Conservation (phyloP, 2,888 invertebrate genomes). For the Drosophila atroscutellata region DNA sequence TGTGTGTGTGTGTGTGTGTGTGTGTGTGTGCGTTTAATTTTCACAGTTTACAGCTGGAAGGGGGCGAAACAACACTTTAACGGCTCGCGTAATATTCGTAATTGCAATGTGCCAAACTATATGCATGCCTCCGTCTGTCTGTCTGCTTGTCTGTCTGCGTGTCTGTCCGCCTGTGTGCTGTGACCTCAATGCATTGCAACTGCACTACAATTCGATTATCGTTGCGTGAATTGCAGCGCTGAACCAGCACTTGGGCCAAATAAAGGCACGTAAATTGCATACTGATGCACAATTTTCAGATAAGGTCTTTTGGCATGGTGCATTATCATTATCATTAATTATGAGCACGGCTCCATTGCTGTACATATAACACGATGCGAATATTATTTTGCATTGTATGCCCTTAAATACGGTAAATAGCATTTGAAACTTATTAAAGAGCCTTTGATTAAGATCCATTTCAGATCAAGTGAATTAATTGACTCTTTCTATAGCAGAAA, state of each 20-base stretch:
- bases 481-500: background rate
- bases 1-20: background rate
- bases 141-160: background rate
- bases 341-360: background rate
- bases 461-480: background rate
- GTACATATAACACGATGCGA: background rate
- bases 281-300: slow-evolving; percentile 12
- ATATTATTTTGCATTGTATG: background rate
- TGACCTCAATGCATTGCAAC: slow-evolving; percentile 45
- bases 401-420: background rate
- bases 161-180: background rate
- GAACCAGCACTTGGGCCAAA: slow-evolving; percentile 29
- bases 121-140: slow-evolving; percentile 8
- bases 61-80: slow-evolving; percentile 26
- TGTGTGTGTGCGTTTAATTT: slow-evolving; percentile 27
- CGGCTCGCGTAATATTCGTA: slow-evolving; percentile 44
- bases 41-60: slow-evolving; percentile 23
- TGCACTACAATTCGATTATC: slow-evolving; percentile 52
- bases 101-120: slow-evolving; percentile 43
- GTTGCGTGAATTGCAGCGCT: slow-evolving; percentile 33
- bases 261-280: slow-evolving; percentile 19
- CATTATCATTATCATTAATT: slow-evolving; percentile 2
- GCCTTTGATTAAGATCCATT: background rate
- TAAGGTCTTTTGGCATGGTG: slow-evolving; percentile 5
- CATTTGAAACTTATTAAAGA: background rate